phyloP scores from a whole-genome alignment of 2,888 invertebrate species.

The Ligdia adustata region DNA sequence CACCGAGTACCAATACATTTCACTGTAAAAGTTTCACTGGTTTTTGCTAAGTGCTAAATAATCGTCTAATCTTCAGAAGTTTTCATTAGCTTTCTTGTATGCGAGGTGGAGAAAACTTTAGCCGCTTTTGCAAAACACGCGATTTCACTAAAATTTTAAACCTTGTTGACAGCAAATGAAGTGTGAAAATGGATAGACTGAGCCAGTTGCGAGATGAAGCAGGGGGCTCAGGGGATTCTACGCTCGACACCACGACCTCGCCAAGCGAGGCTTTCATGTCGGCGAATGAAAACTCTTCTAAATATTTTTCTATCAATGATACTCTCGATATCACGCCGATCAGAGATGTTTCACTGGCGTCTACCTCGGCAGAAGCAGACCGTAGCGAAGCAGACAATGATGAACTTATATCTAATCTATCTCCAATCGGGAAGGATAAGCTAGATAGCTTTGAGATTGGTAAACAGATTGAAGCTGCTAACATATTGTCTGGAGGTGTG shows the following conservation, averaged over 20 bases:
- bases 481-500: slow-evolving; percentile 77
- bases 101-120: slow-evolving; percentile 40
- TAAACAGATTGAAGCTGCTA: slow-evolving; percentile 76
- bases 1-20: slow-evolving; percentile 76
- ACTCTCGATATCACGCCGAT: slow-evolving; percentile 64
- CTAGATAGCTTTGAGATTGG: slow-evolving; percentile 71
- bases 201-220: slow-evolving; percentile 71
- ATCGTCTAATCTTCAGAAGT: slow-evolving; percentile 68
- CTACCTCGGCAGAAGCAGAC: slow-evolving; percentile 49
- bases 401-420: slow-evolving; percentile 61
- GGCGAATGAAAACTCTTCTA: slow-evolving; percentile 72
- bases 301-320: slow-evolving; percentile 75
- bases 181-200: slow-evolving; percentile 79
- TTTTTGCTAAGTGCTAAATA: slow-evolving; percentile 75
- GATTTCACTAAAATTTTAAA: no score
- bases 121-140: no score
- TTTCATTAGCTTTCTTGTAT: slow-evolving; percentile 60
- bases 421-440: slow-evolving; percentile 70
- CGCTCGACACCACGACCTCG: slow-evolving; percentile 67
- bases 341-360: slow-evolving; percentile 59
- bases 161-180: slow-evolving; percentile 74
- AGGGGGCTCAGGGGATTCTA: slow-evolving; percentile 66
- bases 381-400: slow-evolving; percentile 51
- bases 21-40: slow-evolving; percentile 77
- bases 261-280: slow-evolving; percentile 72